Conservation (phyloP, 1,140 invertebrate species). For the Temnothorax longispinosus region DNA sequence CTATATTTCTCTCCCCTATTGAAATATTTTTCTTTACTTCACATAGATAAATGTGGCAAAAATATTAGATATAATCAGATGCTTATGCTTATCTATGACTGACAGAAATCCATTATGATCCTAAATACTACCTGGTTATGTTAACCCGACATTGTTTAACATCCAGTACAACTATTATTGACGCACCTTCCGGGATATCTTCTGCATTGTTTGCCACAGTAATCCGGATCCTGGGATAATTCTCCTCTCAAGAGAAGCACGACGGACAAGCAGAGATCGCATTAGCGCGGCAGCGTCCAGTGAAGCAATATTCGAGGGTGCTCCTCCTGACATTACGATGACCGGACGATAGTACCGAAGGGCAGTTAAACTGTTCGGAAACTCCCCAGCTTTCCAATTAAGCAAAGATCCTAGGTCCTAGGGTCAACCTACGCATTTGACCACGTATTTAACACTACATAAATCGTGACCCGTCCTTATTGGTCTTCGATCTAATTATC, state of each 20-base stretch:
- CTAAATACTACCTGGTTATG: not conserved
- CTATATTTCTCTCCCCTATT: not conserved
- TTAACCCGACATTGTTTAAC: constrained; percentile 45
- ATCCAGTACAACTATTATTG: constrained; percentile 57
- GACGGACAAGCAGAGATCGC: constrained; percentile 52
- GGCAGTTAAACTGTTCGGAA: constrained; percentile 86
- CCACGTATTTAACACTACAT: constrained; percentile 86
- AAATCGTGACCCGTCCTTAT: constrained; percentile 80
- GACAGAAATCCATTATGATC: not conserved
- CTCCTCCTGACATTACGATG: constrained; percentile 79
- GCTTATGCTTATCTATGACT: not conserved
- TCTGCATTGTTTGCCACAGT: constrained; percentile 61
- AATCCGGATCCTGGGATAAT: constrained; percentile 57
- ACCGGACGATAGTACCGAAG: constrained; percentile 80
- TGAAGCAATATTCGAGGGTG: constrained; percentile 71
- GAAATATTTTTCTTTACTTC: not conserved
- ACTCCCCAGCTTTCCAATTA: constrained; percentile 85
- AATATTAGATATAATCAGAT: not conserved
- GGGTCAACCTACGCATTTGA: constrained; percentile 77
- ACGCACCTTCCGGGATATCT: constrained; percentile 57
- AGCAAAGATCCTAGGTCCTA: constrained; percentile 80
- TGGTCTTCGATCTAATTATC: constrained; percentile 81
- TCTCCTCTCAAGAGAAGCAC: constrained; percentile 57
- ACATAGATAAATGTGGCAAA: not conserved
- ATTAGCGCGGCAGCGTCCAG: constrained; percentile 57